Evolutionary conservation across 2,888 invertebrate genomes (phyloP).

Genomic region (Prionchulus punctatus): DNA sequence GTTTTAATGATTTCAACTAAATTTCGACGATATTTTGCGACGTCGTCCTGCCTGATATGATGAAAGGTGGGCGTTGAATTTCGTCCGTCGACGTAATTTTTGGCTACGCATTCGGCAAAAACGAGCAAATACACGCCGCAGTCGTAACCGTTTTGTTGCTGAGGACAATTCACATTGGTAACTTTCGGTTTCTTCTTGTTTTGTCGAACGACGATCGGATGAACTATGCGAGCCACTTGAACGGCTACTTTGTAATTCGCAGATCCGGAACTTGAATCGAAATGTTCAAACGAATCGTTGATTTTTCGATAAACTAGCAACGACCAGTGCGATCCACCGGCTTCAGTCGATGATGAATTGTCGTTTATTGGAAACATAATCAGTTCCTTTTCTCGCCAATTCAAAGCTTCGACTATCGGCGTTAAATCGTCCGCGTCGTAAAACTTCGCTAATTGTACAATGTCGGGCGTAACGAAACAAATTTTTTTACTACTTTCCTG

Average conservation of each 20-base stretch:
- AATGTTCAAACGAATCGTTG: not conserved
- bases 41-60: too few species aligned
- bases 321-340: slow-evolving; percentile 2
- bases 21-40: too few species aligned
- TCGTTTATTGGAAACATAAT: not conserved
- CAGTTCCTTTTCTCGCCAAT: not conserved
- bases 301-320: not conserved
- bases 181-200: not conserved
- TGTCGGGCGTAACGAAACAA: not conserved
- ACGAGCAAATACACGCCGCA: not conserved
- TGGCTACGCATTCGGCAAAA: too few species aligned
- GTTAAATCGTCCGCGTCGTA: not conserved
- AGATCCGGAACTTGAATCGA: not conserved
- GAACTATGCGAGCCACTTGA: not conserved
- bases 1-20: too few species aligned
- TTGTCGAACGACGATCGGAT: not conserved
- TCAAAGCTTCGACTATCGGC: not conserved
- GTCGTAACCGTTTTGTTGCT: not conserved
- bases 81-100: too few species aligned
- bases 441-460: slow-evolving; percentile 1
- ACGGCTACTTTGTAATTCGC: not conserved
- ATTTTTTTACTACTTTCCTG: not conserved
- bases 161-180: not conserved
- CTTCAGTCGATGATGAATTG: not conserved
- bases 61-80: too few species aligned